Conservation (phyloP, 2,113 vertebrate species). For the Monopterus albus region DNA sequence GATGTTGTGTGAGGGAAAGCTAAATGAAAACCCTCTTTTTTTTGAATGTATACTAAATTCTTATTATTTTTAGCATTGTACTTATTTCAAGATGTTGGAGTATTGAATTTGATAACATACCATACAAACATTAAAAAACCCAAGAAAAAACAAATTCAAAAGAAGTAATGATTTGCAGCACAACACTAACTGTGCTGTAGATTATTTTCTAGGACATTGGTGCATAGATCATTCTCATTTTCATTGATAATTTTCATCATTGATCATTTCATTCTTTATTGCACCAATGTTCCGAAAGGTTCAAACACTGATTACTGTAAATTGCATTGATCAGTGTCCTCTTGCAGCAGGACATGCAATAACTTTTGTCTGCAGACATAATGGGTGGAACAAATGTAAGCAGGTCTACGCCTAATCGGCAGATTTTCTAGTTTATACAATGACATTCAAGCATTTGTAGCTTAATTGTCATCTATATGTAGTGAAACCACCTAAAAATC, state of each 20-base stretch:
- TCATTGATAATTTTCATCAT: too few relatives aligned
- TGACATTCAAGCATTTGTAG: too few relatives aligned
- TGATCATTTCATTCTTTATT: too few relatives aligned
- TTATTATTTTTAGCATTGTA: background rate
- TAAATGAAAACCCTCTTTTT: slow-evolving; percentile 1
- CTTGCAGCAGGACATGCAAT: background rate
- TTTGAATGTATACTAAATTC: background rate
- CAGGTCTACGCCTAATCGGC: too few relatives aligned
- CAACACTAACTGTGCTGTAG: too few relatives aligned
- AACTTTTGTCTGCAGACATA: background rate
- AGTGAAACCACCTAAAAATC: too few relatives aligned
- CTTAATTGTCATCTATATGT: too few relatives aligned
- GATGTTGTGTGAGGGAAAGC: background rate
- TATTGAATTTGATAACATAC: too few relatives aligned
- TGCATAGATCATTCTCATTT: background rate
- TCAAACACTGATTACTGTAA: too few relatives aligned
- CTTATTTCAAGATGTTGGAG: too few relatives aligned
- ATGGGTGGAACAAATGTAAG: background rate
- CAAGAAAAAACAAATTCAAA: background rate
- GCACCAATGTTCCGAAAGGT: too few relatives aligned
- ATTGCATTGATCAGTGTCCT: slow-evolving; percentile 6
- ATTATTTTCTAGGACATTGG: background rate
- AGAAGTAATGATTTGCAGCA: background rate
- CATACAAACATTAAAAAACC: background rate
- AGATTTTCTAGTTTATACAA: too few relatives aligned